Evolutionary conservation across 2,888 invertebrate species (phyloP), one percentile per base, ranked within the genome.

Genomic region (Metopia argyrocephala): DNA sequence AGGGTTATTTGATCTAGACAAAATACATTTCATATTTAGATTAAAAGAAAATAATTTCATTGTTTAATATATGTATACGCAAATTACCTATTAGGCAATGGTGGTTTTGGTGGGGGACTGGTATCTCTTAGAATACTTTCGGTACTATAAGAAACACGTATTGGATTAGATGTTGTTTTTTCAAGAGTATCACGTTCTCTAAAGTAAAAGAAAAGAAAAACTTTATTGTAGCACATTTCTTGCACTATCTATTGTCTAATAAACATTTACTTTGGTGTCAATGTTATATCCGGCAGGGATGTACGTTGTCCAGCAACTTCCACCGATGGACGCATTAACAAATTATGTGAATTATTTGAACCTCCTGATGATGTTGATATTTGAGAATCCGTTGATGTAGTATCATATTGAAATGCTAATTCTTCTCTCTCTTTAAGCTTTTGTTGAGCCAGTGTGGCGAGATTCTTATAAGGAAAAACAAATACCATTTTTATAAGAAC

Each of bases 41-140:
- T 61, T n/a, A n/a, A 15, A 28, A 74, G 5, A 52, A 48, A 76
- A 68, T 46, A n/a, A 48, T 18, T 7, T 18, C 21, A 73, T 18
- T 12, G 15, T 45, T 45, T 18, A 20, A 28, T 3, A 18, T 27
- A 23, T 46, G 48, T 31, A 6, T 9, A 9, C 1, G n/a, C n/a
- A 31, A 78, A 59, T 89, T 89, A 94, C 94, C 94, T 93, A 86
- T 93, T 94, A 74, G 97, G 96, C 85, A 97, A 92, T 68, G 97
- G 97, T 62, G 97, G 97, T 91, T 97, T 97, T 12, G 97, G 96
- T 76, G 96, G 96, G 78, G 95, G 95, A 90, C 93, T 93, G 83
- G 94, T 91, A 87, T 94, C 93, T 87, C 93, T 91, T 86, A 96
- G 91, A 85, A 96, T 94, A 48, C 95, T 95, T 91, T 96, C 96